These are phyloP conservation scores for Cosmia pyralina DNA, from an alignment of 2,888 invertebrate species.

Conservation along the genomic window DNA sequence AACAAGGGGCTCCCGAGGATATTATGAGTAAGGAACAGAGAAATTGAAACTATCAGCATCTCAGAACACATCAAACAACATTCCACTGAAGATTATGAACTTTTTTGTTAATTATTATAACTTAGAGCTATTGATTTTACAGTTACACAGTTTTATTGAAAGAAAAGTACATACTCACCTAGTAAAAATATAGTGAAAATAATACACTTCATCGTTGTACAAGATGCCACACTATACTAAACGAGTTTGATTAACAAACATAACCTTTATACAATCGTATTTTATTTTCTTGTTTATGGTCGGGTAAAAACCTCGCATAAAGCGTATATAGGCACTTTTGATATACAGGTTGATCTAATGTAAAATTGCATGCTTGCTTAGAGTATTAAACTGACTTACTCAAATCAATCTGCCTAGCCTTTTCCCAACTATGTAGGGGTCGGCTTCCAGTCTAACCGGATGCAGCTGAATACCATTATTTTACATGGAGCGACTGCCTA, in stretches of 20 bases:
- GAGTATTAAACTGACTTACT: neutral
- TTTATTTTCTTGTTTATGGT: conserved; percentile 38
- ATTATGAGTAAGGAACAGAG: neutral
- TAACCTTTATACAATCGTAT: conserved; percentile 33
- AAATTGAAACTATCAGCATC: neutral
- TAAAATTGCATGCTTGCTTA: neutral
- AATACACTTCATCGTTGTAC: conserved; percentile 37
- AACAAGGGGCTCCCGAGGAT: neutral
- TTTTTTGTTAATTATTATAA: neutral
- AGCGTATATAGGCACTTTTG: conserved; percentile 21
- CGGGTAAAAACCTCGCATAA: conserved; percentile 30
- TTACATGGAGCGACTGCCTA: too few relatives aligned
- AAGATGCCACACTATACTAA: conserved; percentile 26
- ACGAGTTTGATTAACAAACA: conserved; percentile 1
- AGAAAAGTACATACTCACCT: conserved; percentile 27
- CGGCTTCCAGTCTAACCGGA: too few relatives aligned
- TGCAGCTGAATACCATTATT: too few relatives aligned
- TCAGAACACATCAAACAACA: neutral
- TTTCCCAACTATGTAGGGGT: too few relatives aligned
- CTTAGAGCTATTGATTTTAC: too few relatives aligned
- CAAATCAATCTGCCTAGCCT: too few relatives aligned
- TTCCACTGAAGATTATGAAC: neutral
- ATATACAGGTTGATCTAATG: conserved; percentile 39
- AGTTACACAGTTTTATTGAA: neutral
- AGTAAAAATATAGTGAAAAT: conserved; percentile 24